phyloP scores from a whole-genome alignment of 35 echinoderm and acorn worm genomes.

The Nesometra sesokonis region DNA sequence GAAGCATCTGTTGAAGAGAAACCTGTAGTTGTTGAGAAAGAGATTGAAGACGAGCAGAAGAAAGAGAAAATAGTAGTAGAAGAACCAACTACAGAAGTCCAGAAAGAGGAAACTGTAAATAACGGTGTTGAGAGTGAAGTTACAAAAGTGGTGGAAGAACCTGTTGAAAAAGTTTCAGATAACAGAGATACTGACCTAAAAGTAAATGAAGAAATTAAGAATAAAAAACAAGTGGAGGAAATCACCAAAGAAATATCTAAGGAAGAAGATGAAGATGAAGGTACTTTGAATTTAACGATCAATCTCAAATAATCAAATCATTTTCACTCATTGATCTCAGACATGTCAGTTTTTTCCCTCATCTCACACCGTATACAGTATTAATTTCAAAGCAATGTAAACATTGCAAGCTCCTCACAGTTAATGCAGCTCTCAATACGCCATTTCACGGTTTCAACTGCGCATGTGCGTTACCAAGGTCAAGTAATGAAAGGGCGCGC shows the following conservation, averaged over 20 bases:
- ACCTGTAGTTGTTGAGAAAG: background rate
- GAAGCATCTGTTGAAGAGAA: conserved; percentile 26
- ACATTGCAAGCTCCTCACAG: too few relatives aligned
- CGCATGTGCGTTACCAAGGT: too few relatives aligned
- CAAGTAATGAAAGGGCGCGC: too few relatives aligned
- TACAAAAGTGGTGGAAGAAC: background rate
- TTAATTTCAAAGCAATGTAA: too few relatives aligned
- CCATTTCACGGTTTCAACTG: too few relatives aligned
- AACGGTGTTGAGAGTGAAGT: background rate
- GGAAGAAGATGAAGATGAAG: conserved; percentile 5
- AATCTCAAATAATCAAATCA: too few relatives aligned
- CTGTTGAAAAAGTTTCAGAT: background rate
- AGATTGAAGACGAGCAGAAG: background rate
- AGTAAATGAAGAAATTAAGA: background rate
- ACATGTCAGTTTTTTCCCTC: too few relatives aligned
- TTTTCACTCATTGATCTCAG: too few relatives aligned
- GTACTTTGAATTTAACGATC: too few relatives aligned
- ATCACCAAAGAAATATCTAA: background rate
- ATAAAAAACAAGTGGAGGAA: background rate
- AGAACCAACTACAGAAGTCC: background rate
- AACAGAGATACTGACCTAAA: background rate
- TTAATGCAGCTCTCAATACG: too few relatives aligned
- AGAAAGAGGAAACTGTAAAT: background rate
- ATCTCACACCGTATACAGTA: too few relatives aligned
- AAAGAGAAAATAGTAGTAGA: conserved; percentile 11